A percentile compares a stretch with the other conserved stretches of the same genome.
Conservation (phyloP, 1,140 invertebrate genomes). For the Conus betulinus region DNA sequence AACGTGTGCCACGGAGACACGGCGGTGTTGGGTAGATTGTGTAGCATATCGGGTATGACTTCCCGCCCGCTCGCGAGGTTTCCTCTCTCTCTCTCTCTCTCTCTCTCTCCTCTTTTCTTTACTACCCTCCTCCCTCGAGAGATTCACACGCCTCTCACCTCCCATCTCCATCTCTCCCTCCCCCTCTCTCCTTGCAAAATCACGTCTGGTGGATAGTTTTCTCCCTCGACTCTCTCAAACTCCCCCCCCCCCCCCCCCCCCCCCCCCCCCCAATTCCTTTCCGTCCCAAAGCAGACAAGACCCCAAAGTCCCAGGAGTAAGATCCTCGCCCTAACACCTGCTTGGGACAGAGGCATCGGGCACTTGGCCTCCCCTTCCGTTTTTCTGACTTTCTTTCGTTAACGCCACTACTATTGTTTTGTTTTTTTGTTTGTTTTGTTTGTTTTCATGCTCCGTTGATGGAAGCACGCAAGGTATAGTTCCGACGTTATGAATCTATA, state of each 20-base stretch:
- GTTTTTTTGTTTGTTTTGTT: no score
- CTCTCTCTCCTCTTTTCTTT: neutral
- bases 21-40: neutral
- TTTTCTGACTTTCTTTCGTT: no score
- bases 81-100: neutral
- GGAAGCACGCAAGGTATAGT: no score
- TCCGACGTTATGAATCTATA: no score
- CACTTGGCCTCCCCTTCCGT: no score
- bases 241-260: neutral
- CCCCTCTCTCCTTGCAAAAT: neutral
- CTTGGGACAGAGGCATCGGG: no score
- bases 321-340: no score
- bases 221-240: neutral
- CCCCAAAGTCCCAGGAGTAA: neutral
- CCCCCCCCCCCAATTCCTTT: neutral
- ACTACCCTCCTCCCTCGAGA: neutral
- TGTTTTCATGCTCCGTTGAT: no score
- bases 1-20: neutral
- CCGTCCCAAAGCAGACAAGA: neutral
- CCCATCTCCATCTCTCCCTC: neutral
- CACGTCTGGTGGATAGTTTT: neutral
- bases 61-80: neutral
- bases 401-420: no score
- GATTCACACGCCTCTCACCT: slow-evolving; percentile 41
- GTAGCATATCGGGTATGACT: neutral